Percentiles rank a stretch among this genome's conserved stretches.
phyloP scores from a whole-genome alignment of 2,888 invertebrate genomes.

The Marronus borbonicus region DNA sequence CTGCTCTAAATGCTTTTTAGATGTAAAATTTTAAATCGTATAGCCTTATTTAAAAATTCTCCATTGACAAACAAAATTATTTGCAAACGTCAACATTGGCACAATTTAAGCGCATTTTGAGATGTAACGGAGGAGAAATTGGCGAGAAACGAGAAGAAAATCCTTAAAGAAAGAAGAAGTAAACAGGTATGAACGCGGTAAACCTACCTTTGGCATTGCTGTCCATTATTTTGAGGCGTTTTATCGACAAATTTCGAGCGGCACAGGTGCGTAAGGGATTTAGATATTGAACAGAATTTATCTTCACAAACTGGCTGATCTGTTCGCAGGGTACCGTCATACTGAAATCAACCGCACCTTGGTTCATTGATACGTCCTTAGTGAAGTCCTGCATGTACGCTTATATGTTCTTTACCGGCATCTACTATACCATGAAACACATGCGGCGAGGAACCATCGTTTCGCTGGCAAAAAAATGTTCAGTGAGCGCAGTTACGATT shows the following conservation, averaged over 20 bases:
- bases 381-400: conserved; percentile 45
- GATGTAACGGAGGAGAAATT: conserved; percentile 35
- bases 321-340: conserved; percentile 37
- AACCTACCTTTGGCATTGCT: conserved; percentile 48
- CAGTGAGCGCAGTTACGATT: conserved; percentile 31
- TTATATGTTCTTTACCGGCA: conserved; percentile 44
- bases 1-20: too few relatives aligned
- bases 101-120: conserved; percentile 31
- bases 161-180: background rate
- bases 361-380: conserved; percentile 33
- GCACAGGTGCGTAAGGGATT: conserved; percentile 43
- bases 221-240: conserved; percentile 48
- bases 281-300: background rate
- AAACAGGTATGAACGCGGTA: conserved; percentile 43
- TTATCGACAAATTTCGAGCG: conserved; percentile 49
- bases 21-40: conserved; percentile 13
- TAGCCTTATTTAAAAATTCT: background rate
- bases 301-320: background rate
- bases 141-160: too few relatives aligned
- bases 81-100: conserved; percentile 34
- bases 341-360: conserved; percentile 26
- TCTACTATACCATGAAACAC: conserved; percentile 46
- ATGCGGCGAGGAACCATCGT: conserved; percentile 48
- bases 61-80: conserved; percentile 48
- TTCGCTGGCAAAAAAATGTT: conserved; percentile 41